Evolutionary conservation across 1,140 invertebrate species (phyloP).

Genomic region (Branchinecta lindahli): DNA sequence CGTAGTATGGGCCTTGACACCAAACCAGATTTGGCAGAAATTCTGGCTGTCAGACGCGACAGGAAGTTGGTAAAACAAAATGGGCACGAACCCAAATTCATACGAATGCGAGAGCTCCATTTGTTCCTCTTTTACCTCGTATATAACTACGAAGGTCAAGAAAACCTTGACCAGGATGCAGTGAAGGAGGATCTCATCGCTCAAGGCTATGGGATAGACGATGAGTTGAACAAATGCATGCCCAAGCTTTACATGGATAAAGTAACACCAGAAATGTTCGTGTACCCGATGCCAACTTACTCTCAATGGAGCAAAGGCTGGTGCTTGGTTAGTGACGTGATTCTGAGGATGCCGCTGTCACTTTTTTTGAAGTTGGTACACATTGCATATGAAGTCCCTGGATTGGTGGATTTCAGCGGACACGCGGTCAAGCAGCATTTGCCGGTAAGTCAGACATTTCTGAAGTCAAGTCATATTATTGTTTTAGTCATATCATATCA

Average conservation of each 20-base stretch:
- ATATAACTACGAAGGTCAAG: constrained; percentile 39
- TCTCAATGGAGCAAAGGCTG: constrained; percentile 46
- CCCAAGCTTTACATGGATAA: constrained; percentile 33
- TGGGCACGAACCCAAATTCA: constrained; percentile 48
- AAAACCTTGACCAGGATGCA: constrained; percentile 29
- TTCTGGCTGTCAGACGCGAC: not conserved
- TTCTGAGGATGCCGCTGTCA: constrained; percentile 51
- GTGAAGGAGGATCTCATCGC: constrained; percentile 32
- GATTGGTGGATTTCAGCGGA: constrained; percentile 42
- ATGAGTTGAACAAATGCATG: constrained; percentile 33
- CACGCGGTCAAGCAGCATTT: constrained; percentile 52
- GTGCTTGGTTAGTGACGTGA: constrained; percentile 52
- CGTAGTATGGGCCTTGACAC: too few relatives aligned
- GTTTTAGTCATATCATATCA: too few relatives aligned
- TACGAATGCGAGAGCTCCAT: constrained; percentile 47
- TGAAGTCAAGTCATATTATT: too few relatives aligned
- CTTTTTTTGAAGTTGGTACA: constrained; percentile 51
- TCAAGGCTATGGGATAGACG: constrained; percentile 30
- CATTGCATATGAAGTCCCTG: constrained; percentile 39
- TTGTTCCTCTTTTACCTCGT: constrained; percentile 50
- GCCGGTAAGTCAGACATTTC: constrained; percentile 35
- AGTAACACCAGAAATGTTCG: constrained; percentile 41
- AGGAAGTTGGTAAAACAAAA: constrained; percentile 31
- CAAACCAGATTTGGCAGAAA: too few relatives aligned
- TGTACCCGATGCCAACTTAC: constrained; percentile 47